Evolutionary conservation across 2,888 invertebrate genomes (phyloP).

Genomic region (Leistus spinibarbis): DNA sequence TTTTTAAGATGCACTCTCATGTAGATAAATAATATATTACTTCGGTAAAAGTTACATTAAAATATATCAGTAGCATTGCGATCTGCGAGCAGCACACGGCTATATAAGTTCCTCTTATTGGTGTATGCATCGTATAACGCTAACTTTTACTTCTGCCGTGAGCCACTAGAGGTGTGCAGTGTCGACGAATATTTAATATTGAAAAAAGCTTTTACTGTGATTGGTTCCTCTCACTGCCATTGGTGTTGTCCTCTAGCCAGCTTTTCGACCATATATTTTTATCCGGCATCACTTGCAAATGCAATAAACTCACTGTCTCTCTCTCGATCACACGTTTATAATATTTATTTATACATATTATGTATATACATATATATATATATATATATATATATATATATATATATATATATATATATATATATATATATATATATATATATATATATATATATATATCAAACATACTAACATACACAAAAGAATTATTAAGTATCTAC

Average conservation of each 20-base stretch:
- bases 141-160: constrained; percentile 16
- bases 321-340: no score
- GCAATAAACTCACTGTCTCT: neutral
- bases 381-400: no score
- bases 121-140: constrained; percentile 9
- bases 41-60: constrained; percentile 34
- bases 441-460: no score
- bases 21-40: no score
- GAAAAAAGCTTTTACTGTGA: constrained; percentile 38
- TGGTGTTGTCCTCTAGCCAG: neutral
- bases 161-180: neutral
- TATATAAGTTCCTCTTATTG: constrained; percentile 32
- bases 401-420: no score
- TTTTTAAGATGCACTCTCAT: constrained; percentile 32
- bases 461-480: no score
- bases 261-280: neutral
- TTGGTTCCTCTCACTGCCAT: constrained; percentile 13
- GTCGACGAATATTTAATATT: constrained; percentile 35
- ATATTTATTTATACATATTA: no score
- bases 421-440: no score
- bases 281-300: neutral
- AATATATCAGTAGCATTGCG: constrained; percentile 22
- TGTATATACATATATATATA: no score
- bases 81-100: neutral
- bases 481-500: no score